Conservation (phyloP, 2,888 invertebrate genomes). For the Scelioninae gen. 2 region DNA sequence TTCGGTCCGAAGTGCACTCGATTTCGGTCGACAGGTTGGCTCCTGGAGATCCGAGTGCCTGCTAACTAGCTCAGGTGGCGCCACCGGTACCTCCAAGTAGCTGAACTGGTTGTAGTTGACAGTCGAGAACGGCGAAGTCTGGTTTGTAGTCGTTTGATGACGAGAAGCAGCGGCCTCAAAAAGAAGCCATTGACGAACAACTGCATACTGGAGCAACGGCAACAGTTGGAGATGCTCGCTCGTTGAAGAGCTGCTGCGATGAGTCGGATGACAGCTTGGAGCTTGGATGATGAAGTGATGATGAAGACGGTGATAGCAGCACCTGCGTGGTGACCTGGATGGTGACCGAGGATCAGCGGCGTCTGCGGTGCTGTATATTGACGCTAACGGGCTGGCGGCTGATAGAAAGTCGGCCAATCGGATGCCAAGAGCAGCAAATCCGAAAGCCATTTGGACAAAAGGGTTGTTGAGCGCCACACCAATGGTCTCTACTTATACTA, state of each 20-base stretch:
- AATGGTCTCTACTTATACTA: slow-evolving; percentile 76
- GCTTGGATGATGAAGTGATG: background rate
- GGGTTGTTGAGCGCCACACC: slow-evolving; percentile 73
- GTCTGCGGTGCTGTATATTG: slow-evolving; percentile 38
- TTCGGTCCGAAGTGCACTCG: background rate
- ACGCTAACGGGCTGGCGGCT: slow-evolving; percentile 65
- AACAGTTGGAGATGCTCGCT: too few relatives aligned
- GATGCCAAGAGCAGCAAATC: slow-evolving; percentile 74
- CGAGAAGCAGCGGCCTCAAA: background rate
- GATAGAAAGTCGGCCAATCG: slow-evolving; percentile 75
- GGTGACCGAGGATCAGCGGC: slow-evolving; percentile 4
- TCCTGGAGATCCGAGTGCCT: background rate
- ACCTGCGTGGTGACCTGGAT: slow-evolving; percentile 8
- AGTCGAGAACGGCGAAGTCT: too few relatives aligned
- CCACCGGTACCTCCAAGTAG: slow-evolving; percentile 2
- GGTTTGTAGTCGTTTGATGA: too few relatives aligned
- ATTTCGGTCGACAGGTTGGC: background rate
- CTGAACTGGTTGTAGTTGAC: background rate
- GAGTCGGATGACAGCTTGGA: background rate
- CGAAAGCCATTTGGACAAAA: slow-evolving; percentile 75
- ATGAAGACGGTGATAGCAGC: background rate
- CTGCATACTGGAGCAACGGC: background rate
- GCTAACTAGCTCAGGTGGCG: slow-evolving; percentile 10
- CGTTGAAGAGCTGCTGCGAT: background rate
- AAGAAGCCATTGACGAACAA: background rate